Evolutionary conservation across 2,888 invertebrate genomes (phyloP).

Genomic region (Agrotis ipsilon): DNA sequence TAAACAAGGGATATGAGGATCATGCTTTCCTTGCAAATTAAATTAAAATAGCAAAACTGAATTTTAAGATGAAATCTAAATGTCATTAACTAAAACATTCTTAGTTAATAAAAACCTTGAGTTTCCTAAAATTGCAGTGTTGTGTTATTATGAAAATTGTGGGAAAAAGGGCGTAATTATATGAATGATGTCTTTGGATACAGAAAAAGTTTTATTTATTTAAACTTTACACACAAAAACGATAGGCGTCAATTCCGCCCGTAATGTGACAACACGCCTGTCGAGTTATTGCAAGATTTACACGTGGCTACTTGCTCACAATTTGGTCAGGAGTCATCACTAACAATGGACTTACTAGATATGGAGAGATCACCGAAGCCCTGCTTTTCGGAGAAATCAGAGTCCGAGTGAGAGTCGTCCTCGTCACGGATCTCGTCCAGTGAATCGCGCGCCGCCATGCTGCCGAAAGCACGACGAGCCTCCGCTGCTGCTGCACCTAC

Average conservation of each 20-base stretch:
- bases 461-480: slow-evolving; percentile 90
- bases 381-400: slow-evolving; percentile 81
- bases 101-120: not conserved
- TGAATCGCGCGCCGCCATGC: slow-evolving; percentile 87
- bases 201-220: too few relatives aligned
- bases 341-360: slow-evolving; percentile 22
- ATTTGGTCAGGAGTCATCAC: not conserved
- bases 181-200: not conserved
- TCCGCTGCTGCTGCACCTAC: slow-evolving; percentile 70
- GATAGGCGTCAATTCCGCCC: too few relatives aligned
- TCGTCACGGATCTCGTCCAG: slow-evolving; percentile 92
- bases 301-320: not conserved
- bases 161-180: not conserved
- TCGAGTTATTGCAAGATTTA: not conserved
- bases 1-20: too few relatives aligned
- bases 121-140: not conserved
- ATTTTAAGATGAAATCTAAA: too few relatives aligned
- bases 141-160: not conserved
- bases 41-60: too few relatives aligned
- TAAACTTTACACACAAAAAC: too few relatives aligned
- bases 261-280: not conserved
- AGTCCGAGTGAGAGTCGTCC: slow-evolving; percentile 85
- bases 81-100: not conserved
- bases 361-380: slow-evolving; percentile 72
- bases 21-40: too few relatives aligned